Percentiles rank a stretch among this genome's conserved stretches.
These are phyloP conservation scores for Pterois miles DNA, from an alignment of 2,797 vertebrate species.

Conservation along the genomic window DNA sequence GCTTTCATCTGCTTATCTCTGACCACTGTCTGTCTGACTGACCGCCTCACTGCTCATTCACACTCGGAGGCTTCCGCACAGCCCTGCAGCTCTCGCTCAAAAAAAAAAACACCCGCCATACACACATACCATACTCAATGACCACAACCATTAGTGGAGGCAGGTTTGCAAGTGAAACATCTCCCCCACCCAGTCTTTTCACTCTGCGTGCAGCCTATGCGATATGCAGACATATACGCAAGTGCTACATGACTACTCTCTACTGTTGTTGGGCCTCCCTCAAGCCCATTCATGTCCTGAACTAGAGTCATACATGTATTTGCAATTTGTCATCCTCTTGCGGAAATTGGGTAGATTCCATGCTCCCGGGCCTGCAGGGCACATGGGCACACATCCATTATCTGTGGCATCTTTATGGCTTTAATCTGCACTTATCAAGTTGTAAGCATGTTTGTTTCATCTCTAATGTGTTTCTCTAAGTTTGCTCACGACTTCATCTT, in stretches of 20 bases:
- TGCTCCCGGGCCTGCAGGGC: constrained; percentile 22
- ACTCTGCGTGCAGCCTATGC: constrained; percentile 1
- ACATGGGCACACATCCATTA: constrained; percentile 34
- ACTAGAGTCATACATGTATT: constrained; percentile 47
- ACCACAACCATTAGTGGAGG: constrained; percentile 53
- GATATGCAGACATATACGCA: constrained; percentile 22
- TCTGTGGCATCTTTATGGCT: constrained; percentile 53
- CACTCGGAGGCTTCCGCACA: constrained; percentile 62
- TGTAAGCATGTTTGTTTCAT: constrained; percentile 40
- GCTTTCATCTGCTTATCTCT: constrained; percentile 83
- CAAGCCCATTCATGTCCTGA: constrained; percentile 51
- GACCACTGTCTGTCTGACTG: constrained; percentile 82
- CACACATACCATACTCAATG: constrained; percentile 55
- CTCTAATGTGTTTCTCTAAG: constrained; percentile 39
- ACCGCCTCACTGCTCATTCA: constrained; percentile 77
- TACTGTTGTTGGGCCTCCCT: constrained; percentile 23
- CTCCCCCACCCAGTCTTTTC: not conserved
- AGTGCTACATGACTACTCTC: constrained; percentile 6
- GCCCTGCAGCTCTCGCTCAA: constrained; percentile 58
- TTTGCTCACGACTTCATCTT: constrained; percentile 29
- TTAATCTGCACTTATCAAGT: constrained; percentile 45
- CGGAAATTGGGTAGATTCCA: constrained; percentile 46
- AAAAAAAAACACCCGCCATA: constrained; percentile 22
- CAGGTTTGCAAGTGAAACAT: constrained; percentile 32
- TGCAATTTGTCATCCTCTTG: constrained; percentile 61